A percentile compares a stretch with the other conserved stretches of the same genome.
These are phyloP conservation scores for Cyclargus thomasi DNA, from an alignment of 1,140 invertebrate genomes.

Conservation along the genomic window DNA sequence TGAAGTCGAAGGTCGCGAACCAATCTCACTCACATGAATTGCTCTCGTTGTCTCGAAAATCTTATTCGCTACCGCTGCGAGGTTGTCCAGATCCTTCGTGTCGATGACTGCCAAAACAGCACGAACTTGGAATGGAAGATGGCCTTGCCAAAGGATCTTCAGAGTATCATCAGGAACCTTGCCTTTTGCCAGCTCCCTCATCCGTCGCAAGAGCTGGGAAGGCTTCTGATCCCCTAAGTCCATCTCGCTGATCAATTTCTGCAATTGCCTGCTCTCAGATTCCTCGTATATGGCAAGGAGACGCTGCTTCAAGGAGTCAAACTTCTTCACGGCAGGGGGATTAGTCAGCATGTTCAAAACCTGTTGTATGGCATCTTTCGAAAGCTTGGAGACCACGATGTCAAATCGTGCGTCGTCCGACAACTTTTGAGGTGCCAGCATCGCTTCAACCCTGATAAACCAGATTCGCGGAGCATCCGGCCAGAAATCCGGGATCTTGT, in stretches of 20 bases:
- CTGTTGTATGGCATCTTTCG: background rate
- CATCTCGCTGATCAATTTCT: slow-evolving; percentile 25
- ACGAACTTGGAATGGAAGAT: slow-evolving; percentile 24
- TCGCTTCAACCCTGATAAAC: background rate
- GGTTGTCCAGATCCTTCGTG: slow-evolving; percentile 19
- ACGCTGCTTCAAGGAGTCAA: slow-evolving; percentile 5
- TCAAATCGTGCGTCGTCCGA: background rate
- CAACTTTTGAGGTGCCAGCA: background rate
- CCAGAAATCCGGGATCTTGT: slow-evolving; percentile 19
- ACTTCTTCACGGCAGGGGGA: slow-evolving; percentile 16
- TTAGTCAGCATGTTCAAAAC: background rate
- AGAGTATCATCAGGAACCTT: slow-evolving; percentile 30
- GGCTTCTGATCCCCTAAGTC: slow-evolving; percentile 29
- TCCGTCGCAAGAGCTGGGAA: slow-evolving; percentile 25
- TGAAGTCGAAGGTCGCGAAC: background rate
- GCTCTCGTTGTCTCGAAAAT: slow-evolving; percentile 17
- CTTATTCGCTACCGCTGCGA: slow-evolving; percentile 18
- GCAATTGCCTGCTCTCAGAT: slow-evolving; percentile 17
- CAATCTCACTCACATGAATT: background rate
- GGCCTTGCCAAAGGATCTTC: slow-evolving; percentile 22
- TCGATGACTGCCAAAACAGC: slow-evolving; percentile 24
- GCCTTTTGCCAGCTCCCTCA: slow-evolving; percentile 25
- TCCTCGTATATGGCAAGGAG: slow-evolving; percentile 24
- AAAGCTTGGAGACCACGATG: background rate
- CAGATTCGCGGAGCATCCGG: background rate